Base-by-base conservation (phyloP, 1,140 invertebrate species). In the Sinella curviseta region DNA sequence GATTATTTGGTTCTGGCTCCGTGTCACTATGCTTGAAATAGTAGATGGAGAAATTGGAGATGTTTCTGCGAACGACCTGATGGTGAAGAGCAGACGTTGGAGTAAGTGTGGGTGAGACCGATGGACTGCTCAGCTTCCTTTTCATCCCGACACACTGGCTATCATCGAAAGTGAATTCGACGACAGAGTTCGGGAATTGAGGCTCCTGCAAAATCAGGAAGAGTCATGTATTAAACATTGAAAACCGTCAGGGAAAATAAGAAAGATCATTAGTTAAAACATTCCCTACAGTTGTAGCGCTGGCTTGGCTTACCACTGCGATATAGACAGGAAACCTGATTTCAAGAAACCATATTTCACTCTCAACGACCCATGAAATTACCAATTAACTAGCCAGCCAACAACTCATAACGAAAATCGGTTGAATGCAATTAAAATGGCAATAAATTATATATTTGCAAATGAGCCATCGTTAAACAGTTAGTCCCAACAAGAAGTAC, bases 11-110 rank as follows among this genome's bases (percentile, higher is more conserved):
- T 78, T 83, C 81, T 35, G 78, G 75, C 83, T 83, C 81, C 79
- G 81, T 82, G 55, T 83, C 83, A 81, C 83, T 83, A 82, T 83
- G 83, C 60, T 83, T 83, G 81, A 83, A 83, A 83, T 83, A 83
- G 83, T 82, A 83, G 81, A 81, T 83, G 81, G 83, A 83, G 39
- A 48, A 12, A 48, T 48, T 48, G n/a, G n/a, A n/a, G 79, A 83
- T 81, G 76, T 83, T 82, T 30, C 65, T 81, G 35, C 70, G 78
- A 77, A 80, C 79, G 77, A 77, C 75, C 77, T 82, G 54, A 26
- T 39, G 33, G 34, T 79, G 65, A 48, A 39, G 79, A 36, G 28
- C 35, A 8, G 26, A 34, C 54, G 34, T 26, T 26, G 65, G 34
- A 30, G 73, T 74, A 33, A 67, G 76, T 76, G 67, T 74, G 48